Evolutionary conservation across 2,888 invertebrate species (phyloP), one percentile per base, ranked within the genome.

Genomic region (Thereva unica): DNA sequence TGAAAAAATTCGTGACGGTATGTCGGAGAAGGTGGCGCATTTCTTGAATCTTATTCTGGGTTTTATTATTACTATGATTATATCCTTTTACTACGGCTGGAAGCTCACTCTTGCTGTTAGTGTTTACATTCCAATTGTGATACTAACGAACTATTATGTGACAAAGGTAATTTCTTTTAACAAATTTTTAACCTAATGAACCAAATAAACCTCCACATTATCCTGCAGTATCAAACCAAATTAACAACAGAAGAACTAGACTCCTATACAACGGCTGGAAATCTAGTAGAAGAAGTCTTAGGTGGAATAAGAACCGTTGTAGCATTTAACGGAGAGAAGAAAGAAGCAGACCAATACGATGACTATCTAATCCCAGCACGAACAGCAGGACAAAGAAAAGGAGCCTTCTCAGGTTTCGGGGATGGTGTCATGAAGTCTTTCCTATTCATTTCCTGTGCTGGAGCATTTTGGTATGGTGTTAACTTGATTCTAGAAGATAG

Each of bases 1-100:
- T 69, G 89, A 89, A 74, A 90, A 90, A 77, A 87, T 92, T 74
- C 89, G 92, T 66, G 92, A 92, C 74, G 93, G 93, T 4, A 91
- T 93, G 35, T 91, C 91, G 0, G 93, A 93, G 78, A 94, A 94
- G 80, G 85, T 93, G 9, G 88, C 90, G 0, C 88, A 91, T 76
- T 86, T 92, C 73, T 81, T 90, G 0, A 91, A 91, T 76, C 67
- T 80, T 45, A 71, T 80, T 6, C 72, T 79, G 12, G 77, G 78
- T 0, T 80, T 80, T 55, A 69, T 80, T 10, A 77, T 91, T 87
- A 80, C 84, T 85, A 76, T 84, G 85, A 76, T 84, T 85, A 86
- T 91, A 64, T 91, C 93, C 0, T 88, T 95, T 76, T 80, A 84
- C 0, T 90, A 91, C 76, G 93, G 94, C 54, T 95, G 94, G 94